These are phyloP conservation scores for Diprion similis DNA, from an alignment of 1,140 invertebrate species.

Conservation along the genomic window DNA sequence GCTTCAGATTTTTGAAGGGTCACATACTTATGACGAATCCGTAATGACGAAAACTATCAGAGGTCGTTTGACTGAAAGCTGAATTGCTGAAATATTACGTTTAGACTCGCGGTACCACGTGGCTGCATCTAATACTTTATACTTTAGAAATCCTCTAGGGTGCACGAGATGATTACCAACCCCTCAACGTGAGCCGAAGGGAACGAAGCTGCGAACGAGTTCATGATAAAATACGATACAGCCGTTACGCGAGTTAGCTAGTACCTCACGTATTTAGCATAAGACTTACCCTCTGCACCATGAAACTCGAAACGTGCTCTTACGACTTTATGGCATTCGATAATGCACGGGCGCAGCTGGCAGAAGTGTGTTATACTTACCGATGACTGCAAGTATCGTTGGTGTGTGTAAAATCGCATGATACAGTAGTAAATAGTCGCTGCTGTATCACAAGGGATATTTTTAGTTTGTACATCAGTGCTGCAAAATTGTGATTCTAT, in stretches of 20 bases:
- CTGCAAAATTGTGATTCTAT: no score
- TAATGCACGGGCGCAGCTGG: neutral
- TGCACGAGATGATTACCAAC: neutral
- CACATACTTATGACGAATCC: no score
- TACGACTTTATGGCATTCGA: neutral
- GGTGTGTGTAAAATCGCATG: no score
- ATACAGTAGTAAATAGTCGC: no score
- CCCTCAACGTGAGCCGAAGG: neutral
- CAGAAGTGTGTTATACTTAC: no score
- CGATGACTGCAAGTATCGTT: no score
- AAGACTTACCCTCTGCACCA: constrained; percentile 1
- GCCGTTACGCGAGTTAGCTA: neutral
- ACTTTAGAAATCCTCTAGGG: neutral
- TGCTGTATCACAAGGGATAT: no score
- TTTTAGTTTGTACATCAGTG: no score
- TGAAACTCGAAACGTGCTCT: neutral
- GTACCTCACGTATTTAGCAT: constrained; percentile 1
- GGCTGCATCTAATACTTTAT: neutral
- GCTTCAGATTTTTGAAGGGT: no score
- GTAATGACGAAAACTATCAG: neutral
- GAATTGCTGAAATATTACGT: neutral
- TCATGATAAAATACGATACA: neutral
- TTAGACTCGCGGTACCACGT: neutral
- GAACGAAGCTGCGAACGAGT: neutral
- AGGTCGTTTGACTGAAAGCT: neutral